Base-by-base conservation (phyloP, 2,113 vertebrate genomes). In the Pachycephala philippinensis region DNA sequence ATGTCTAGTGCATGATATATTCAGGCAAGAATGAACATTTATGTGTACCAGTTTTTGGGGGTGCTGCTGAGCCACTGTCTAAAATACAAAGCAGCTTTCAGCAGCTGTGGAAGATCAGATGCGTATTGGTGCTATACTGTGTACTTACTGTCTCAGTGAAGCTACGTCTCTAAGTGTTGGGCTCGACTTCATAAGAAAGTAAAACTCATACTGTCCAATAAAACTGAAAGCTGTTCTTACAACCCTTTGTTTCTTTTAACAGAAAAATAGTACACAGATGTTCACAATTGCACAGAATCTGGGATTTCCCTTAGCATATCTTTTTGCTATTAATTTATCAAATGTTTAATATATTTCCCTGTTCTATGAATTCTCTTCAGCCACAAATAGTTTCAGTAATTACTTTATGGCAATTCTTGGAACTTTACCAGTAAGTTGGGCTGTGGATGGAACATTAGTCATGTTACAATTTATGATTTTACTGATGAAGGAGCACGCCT, bases 101-200 rank as follows among this genome's bases (percentile, higher is more conserved):
- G 53, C n/a, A 76, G 15, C 53, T 47, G 35, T 57, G 65, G 28
- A 56, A 60, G 14, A 23, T 68, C 15, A 57, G n/a, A 20, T 49
- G 5, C 6, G 0, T 60, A 6, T 19, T 1, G 3, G 15, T 57
- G 13, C 37, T 50, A 1, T 26, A 11, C 24, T 7, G 15, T 44
- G 22, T n/a, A 13, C 16, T n/a, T 39, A 0, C 37, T 50, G 17
- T 69, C 22, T 64, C 40, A 37, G 31, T 44, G 39, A 84, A 81
- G 45, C 1, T 3, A 1, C 19, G 16, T 27, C 23, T 72, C 24
- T 54, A 56, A 39, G 4, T 75, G 6, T n/a, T 74, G 13, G 42
- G 39, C 28, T 90, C n/a, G n/a, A 45, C 18, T 11, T 59, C 14
- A 6, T 40, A 15, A 50, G 31, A 81, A 72, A 47, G 27, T 15